These are phyloP conservation scores for Tachysurus vachellii DNA, from an alignment of 2,113 vertebrate genomes.

Conservation along the genomic window DNA sequence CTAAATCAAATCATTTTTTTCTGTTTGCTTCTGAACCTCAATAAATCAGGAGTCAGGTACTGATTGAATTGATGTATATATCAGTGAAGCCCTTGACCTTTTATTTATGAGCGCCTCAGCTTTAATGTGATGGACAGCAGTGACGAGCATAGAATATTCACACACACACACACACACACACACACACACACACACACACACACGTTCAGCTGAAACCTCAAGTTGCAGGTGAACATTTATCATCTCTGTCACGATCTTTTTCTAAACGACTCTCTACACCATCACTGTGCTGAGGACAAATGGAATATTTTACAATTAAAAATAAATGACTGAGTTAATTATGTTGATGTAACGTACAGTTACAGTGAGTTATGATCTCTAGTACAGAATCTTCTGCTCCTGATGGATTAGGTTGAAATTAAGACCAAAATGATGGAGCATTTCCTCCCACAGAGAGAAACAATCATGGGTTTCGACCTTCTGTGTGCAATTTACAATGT, in stretches of 20 bases:
- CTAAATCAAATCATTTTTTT: not conserved
- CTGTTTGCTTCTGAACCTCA: not conserved
- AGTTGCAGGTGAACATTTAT: not conserved
- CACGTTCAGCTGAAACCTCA: not conserved
- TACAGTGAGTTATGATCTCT: not conserved
- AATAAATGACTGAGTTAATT: not conserved
- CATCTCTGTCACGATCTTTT: not conserved
- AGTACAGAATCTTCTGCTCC: not conserved
- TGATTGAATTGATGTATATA: not conserved
- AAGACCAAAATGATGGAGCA: not conserved
- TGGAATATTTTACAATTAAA: not conserved
- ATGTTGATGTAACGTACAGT: not conserved
- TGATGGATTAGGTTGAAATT: not conserved
- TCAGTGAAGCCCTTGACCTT: not conserved
- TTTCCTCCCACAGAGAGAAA: not conserved
- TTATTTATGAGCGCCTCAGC: not conserved
- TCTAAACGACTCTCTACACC: not conserved
- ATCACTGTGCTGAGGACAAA: not conserved
- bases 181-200: slow-evolving; percentile 26
- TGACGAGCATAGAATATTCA: not conserved
- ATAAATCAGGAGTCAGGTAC: not conserved
- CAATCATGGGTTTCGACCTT: not conserved
- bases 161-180: slow-evolving; percentile 24
- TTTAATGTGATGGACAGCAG: slow-evolving; percentile 11
- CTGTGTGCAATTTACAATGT: not conserved